Percentiles rank a stretch among this genome's conserved stretches.
phyloP scores from a whole-genome alignment of 2,113 vertebrate genomes.

The Ursus arctos region DNA sequence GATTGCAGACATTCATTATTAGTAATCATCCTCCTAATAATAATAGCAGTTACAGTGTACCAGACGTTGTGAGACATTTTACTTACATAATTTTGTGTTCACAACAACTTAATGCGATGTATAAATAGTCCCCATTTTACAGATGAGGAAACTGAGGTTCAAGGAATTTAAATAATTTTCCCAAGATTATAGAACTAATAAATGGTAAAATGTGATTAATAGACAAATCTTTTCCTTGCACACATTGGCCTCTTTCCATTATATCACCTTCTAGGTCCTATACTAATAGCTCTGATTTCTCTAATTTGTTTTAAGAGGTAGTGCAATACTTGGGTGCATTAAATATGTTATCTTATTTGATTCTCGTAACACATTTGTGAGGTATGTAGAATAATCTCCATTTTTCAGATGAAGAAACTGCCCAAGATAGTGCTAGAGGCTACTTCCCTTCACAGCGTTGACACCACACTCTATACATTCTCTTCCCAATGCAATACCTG shows the following conservation, averaged over 20 bases:
- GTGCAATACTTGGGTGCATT: not conserved
- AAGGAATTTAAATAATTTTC: constrained; percentile 8
- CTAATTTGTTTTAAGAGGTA: not conserved
- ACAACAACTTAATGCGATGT: not conserved
- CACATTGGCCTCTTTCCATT: not conserved
- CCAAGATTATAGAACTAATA: not conserved
- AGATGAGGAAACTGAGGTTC: constrained; percentile 13
- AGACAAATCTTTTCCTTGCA: not conserved
- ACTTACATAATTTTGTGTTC: not conserved
- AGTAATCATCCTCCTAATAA: not conserved
- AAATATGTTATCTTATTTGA: not conserved
- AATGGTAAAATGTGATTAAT: not conserved
- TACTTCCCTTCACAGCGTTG: not conserved
- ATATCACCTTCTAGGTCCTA: not conserved
- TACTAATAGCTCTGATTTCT: not conserved
- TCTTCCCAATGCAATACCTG: not conserved
- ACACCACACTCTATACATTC: not conserved
- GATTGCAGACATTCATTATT: not conserved
- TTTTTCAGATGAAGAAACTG: not conserved
- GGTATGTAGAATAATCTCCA: not conserved
- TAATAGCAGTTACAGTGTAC: not conserved
- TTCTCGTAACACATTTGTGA: not conserved
- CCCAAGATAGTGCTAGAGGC: not conserved
- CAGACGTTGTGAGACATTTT: not conserved
- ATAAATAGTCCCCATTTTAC: not conserved